These are phyloP conservation scores for Ceratina japonica DNA, from an alignment of 1,140 invertebrate genomes.

Conservation along the genomic window DNA sequence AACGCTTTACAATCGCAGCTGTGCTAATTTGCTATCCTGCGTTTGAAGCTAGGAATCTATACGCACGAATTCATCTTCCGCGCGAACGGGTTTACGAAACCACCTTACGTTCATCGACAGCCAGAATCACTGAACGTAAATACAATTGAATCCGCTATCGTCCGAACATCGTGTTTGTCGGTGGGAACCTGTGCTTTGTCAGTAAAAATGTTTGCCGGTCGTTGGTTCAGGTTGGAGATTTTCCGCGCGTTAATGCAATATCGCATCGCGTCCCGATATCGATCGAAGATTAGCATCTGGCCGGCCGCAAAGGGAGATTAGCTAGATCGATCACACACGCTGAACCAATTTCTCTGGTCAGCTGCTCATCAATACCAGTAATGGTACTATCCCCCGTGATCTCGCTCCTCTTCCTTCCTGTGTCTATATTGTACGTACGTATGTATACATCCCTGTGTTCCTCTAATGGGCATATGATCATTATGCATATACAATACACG, in stretches of 20 bases:
- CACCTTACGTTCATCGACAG: constrained; percentile 51
- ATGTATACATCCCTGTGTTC: constrained; percentile 68
- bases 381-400: constrained; percentile 55
- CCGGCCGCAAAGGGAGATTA: constrained; percentile 71
- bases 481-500: constrained; percentile 73
- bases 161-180: not conserved
- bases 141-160: constrained; percentile 19
- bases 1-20: not conserved
- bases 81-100: constrained; percentile 8
- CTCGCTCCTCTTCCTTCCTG: constrained; percentile 52
- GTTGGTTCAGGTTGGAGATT: constrained; percentile 24
- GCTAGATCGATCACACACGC: constrained; percentile 73
- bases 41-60: not conserved
- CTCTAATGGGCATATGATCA: constrained; percentile 79
- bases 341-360: constrained; percentile 75
- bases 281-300: constrained; percentile 74
- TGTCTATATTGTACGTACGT: constrained; percentile 58
- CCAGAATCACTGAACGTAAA: constrained; percentile 40
- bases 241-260: constrained; percentile 51
- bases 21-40: too few species aligned
- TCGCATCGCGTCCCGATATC: constrained; percentile 56
- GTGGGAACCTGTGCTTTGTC: too few species aligned
- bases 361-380: constrained; percentile 76
- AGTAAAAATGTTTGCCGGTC: constrained; percentile 32
- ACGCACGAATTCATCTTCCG: constrained; percentile 15